A percentile compares a stretch with the other conserved stretches of the same genome.
Conservation (phyloP, 1,140 invertebrate genomes). For the Zaprionus vittiger region DNA sequence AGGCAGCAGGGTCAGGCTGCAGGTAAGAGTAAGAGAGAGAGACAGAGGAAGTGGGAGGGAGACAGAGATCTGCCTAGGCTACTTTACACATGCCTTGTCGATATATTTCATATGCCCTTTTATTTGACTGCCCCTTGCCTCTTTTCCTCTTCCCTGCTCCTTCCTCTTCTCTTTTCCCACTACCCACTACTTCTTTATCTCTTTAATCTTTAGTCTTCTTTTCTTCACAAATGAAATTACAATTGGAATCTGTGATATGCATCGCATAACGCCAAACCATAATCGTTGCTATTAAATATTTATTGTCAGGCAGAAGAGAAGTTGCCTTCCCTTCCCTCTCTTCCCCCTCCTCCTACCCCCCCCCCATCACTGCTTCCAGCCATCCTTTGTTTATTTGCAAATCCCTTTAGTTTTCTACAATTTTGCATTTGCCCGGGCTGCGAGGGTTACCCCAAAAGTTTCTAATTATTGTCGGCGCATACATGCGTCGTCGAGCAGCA, state of each 20-base stretch:
- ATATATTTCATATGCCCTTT: neutral
- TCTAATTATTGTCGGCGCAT: slow-evolving; percentile 63
- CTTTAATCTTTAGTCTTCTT: too few relatives aligned
- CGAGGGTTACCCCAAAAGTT: slow-evolving; percentile 47
- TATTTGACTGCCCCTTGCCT: neutral
- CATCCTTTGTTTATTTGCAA: slow-evolving; percentile 2
- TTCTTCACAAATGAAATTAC: slow-evolving; percentile 7
- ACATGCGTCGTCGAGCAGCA: slow-evolving; percentile 20
- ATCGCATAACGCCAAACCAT: slow-evolving; percentile 12
- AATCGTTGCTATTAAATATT: slow-evolving; percentile 44
- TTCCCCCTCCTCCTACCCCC: neutral
- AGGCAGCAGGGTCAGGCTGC: neutral
- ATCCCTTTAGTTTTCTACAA: slow-evolving; percentile 29
- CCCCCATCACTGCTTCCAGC: neutral
- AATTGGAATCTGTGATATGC: slow-evolving; percentile 7
- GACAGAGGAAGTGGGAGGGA: neutral
- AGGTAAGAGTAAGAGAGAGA: neutral
- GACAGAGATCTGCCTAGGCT: neutral
- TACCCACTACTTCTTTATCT: neutral
- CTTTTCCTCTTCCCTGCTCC: neutral
- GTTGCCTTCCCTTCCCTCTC: neutral
- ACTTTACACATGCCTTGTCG: neutral
- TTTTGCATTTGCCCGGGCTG: neutral
- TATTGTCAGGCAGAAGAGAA: slow-evolving; percentile 14
- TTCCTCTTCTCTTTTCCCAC: neutral